Base-by-base conservation (phyloP, 2,113 vertebrate species). In the Dascyllus trimaculatus region DNA sequence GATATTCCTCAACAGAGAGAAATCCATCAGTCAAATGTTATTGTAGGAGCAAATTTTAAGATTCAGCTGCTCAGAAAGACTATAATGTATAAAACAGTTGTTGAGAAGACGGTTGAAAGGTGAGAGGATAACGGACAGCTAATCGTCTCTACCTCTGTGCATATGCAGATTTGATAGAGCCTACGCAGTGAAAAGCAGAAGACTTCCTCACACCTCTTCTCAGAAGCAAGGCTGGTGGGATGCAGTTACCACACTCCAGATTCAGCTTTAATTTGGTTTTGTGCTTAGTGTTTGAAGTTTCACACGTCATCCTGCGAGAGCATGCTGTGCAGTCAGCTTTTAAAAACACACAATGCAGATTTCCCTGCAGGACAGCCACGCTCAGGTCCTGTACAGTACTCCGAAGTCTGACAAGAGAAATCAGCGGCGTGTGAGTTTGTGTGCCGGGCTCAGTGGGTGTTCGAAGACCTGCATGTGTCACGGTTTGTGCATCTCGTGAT, bases 401-500 rank as follows among this genome's bases (percentile, higher is more conserved):
- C 54, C 32, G 10, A 46, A 26, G 43, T 14, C 21, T 1, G 21
- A 76, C n/a, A 32, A 45, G 21, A 21, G 66, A 75, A 66, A 49
- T 46, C 11, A 32, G 21, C 19, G 19, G 32, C 17, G 24, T 46
- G 22, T 48, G 15, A 18, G 24, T 29, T 19, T 5, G 48, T 11
- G 13, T 40, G 22, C 15, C 4, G 17, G 32, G 40, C 51, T 74
- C 24, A 5, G 52, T 51, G 11, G 32, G 48, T 58, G 56, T 78
- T 29, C 64, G 24, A 51, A 63, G 25, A 70, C 46, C 49, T 62
- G 40, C 38, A 46, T 62, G 56, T 71, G 58, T 86, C 59, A 73
- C 32, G 29, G 29, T 63, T 81, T 62, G 54, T 65, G 11, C 8
- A 7, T 75, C 32, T 71, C 62, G 35, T 81, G 59, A 82, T 75